Evolutionary conservation across 2,888 invertebrate genomes (phyloP).

Genomic region (Copidosoma aretas): DNA sequence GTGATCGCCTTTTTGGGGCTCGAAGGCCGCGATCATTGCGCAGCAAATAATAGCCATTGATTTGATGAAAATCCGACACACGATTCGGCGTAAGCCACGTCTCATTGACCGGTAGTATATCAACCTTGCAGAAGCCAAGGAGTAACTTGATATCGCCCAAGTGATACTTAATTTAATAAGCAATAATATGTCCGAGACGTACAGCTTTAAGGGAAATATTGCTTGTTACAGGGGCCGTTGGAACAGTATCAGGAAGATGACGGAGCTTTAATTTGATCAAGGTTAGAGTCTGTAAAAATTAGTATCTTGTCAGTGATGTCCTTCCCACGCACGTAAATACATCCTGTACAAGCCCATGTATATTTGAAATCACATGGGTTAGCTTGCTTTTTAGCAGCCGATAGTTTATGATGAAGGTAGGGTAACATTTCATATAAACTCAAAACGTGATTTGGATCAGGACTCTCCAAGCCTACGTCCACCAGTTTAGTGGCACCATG

Average conservation of each 20-base stretch:
- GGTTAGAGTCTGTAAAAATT: too few species aligned
- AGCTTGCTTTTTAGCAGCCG: not conserved
- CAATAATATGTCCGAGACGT: not conserved
- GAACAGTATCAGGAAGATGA: not conserved
- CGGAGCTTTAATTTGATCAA: not conserved
- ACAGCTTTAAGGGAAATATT: not conserved
- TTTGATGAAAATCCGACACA: not conserved
- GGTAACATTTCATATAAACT: conserved; percentile 2
- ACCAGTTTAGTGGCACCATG: too few species aligned
- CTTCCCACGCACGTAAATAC: not conserved
- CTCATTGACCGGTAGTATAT: not conserved
- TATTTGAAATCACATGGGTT: not conserved
- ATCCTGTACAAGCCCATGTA: not conserved
- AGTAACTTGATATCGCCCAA: not conserved
- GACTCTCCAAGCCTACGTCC: too few species aligned
- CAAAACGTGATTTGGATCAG: too few species aligned
- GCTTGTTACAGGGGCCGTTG: not conserved
- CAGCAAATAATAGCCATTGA: not conserved
- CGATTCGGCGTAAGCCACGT: conserved; percentile 2
- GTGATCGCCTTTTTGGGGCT: not conserved
- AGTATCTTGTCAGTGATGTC: too few species aligned
- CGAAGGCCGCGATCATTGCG: not conserved
- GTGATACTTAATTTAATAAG: not conserved
- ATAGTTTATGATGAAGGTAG: not conserved
- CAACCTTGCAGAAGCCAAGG: not conserved